Evolutionary conservation across 1,140 invertebrate genomes (phyloP), one percentile per base, ranked within the genome.

Genomic region (Radopholus similis): DNA sequence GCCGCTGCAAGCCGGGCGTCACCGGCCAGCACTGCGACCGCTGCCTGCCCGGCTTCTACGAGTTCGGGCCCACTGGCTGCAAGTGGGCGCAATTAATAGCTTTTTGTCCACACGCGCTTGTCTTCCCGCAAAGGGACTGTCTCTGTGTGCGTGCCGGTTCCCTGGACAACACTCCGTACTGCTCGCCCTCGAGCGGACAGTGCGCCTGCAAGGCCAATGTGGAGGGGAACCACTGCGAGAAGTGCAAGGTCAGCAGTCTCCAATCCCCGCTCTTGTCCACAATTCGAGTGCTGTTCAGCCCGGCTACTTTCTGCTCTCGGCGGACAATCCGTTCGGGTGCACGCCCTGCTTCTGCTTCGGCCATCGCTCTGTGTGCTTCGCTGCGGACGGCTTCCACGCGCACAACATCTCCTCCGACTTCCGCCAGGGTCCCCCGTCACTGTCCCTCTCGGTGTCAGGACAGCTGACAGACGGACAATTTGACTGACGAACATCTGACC

Each of bases 261-360:
- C 18, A n/a, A 40, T 9, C 8, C n/a, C n/a, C n/a, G 38, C 38
- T 1, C 38, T n/a, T 40, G 1, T n/a, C 38, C 38, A 40, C 11
- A 40, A 13, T 40, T n/a, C 11, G 18, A 42, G n/a, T n/a, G n/a
- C 38, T 1, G 11, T 42, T 42, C 1, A 42, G n/a, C 65, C 65
- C 23, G 65, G 65, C 11, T 63, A 67, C 32, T 98, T 97, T 86
- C 92, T 94, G 82, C 84, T 97, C 68, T 90, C 92, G 75, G 69
- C 87, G 18, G 87, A 88, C 2, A 96, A 98, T 82, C 90, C 91
- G 71, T 95, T 92, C 79, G 95, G 95, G 15, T 97, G 95, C 80
- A 92, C 93, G 0, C 91, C 93, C 0, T 98, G 95, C 82, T 98
- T 97, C 86, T 98, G 95, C 83, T 97, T 92, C 83, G 95, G 94